Percentiles rank a stretch among this genome's conserved stretches.
phyloP scores from a whole-genome alignment of 2,888 invertebrate species.

The Eupithecia inturbata region DNA sequence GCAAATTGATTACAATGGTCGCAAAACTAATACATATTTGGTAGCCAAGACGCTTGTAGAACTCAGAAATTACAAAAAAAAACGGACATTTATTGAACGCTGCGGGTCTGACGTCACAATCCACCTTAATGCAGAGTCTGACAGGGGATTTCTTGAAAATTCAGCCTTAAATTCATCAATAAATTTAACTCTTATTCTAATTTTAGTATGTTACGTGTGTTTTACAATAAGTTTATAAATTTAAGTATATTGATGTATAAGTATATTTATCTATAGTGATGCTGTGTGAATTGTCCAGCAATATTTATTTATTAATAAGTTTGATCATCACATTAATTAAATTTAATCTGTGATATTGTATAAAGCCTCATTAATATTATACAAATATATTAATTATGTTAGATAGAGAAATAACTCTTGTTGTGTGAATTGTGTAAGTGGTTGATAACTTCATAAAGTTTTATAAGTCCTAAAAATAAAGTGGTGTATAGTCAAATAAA shows the following conservation, averaged over 20 bases:
- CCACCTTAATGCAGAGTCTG: not conserved
- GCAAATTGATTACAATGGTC: too few relatives aligned
- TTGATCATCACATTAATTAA: conserved; percentile 1
- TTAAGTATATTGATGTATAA: not conserved
- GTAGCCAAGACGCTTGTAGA: too few relatives aligned
- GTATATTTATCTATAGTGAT: not conserved
- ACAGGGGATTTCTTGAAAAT: not conserved
- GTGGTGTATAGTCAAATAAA: not conserved
- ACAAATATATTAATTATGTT: conserved; percentile 10
- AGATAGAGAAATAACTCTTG: not conserved
- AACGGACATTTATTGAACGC: too few relatives aligned
- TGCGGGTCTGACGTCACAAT: not conserved
- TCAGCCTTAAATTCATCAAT: not conserved
- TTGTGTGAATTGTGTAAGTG: not conserved
- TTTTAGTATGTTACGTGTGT: not conserved
- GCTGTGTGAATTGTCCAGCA: not conserved
- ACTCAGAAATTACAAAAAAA: too few relatives aligned
- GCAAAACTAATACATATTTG: too few relatives aligned
- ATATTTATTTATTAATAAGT: not conserved
- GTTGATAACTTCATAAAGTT: not conserved
- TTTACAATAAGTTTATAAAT: not conserved
- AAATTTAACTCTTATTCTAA: not conserved
- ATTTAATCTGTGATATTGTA: conserved; percentile 18
- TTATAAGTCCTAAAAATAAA: not conserved
- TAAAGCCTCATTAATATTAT: not conserved